Percentiles rank a stretch among this genome's conserved stretches.
Conservation (phyloP, 1,140 invertebrate species). For the Odontomachus brunneus region DNA sequence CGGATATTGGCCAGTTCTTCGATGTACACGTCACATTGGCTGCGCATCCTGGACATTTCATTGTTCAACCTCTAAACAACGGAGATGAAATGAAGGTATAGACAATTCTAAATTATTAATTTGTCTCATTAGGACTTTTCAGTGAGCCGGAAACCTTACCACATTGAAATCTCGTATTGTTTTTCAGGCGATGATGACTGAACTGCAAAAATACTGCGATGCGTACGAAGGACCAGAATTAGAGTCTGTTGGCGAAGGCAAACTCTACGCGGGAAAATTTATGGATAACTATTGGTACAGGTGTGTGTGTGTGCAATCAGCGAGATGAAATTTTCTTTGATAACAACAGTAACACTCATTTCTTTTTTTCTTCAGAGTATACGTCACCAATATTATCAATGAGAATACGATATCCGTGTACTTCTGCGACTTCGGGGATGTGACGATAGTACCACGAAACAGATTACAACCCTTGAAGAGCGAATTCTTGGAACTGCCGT, state of each 20-base stretch:
- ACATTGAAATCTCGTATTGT: not conserved
- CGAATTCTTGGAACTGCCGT: constrained; percentile 85
- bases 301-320: constrained; percentile 75
- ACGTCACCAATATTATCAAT: constrained; percentile 77
- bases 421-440: constrained; percentile 87
- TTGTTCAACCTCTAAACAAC: constrained; percentile 79
- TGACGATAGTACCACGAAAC: constrained; percentile 79
- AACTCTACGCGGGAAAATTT: constrained; percentile 86
- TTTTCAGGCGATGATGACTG: constrained; percentile 84
- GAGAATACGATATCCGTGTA: constrained; percentile 84
- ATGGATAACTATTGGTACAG: constrained; percentile 87
- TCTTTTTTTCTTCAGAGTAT: constrained; percentile 60
- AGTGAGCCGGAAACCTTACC: no score
- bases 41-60: constrained; percentile 87
- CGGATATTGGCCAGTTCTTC: constrained; percentile 83
- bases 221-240: constrained; percentile 78
- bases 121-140: no score
- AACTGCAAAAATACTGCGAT: constrained; percentile 85
- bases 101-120: constrained; percentile 11
- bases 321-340: constrained; percentile 9
- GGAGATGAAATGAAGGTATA: constrained; percentile 69
- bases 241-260: constrained; percentile 82
- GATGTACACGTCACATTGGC: constrained; percentile 87
- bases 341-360: constrained; percentile 24
- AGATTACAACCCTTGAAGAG: constrained; percentile 83